A percentile compares a stretch with the other conserved stretches of the same genome.
Conservation (phyloP, 2,888 invertebrate genomes). For the Cheilosia impressa region DNA sequence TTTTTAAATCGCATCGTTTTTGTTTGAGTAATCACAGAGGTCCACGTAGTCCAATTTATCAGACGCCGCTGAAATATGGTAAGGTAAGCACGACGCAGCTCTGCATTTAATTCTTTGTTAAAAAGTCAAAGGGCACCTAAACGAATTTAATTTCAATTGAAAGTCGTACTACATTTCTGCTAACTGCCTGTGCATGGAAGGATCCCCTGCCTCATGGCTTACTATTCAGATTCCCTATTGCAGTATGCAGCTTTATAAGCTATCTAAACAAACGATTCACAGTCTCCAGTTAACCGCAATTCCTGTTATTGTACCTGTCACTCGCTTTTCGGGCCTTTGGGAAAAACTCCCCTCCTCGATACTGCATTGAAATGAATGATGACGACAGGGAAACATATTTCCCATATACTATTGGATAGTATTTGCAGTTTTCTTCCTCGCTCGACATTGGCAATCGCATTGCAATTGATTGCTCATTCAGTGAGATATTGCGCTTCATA, state of each 20-base stretch:
- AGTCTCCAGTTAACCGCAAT: constrained; percentile 5
- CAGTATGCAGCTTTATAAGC: constrained; percentile 8
- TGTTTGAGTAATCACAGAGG: too few relatives aligned
- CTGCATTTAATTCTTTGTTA: too few relatives aligned
- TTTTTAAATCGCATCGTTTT: not conserved
- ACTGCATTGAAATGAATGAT: not conserved
- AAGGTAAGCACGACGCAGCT: too few relatives aligned
- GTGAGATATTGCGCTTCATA: constrained; percentile 15
- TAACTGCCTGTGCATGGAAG: not conserved
- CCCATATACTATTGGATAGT: constrained; percentile 1
- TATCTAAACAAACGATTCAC: constrained; percentile 10
- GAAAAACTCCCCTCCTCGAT: not conserved
- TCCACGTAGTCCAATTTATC: too few relatives aligned
- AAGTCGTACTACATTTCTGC: not conserved
- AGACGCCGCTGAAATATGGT: too few relatives aligned
- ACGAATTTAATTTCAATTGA: too few relatives aligned
- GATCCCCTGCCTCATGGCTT: too few relatives aligned
- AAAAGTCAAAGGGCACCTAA: too few relatives aligned
- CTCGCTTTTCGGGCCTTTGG: not conserved
- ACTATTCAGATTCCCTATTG: not conserved
- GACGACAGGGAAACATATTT: not conserved
- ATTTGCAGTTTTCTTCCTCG: constrained; percentile 47
- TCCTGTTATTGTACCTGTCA: not conserved
- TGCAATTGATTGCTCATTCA: constrained; percentile 45
- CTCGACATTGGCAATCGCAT: constrained; percentile 14